Percentiles rank a stretch among this genome's conserved stretches.
Evolutionary conservation across 2,797 vertebrate genomes (phyloP).

Genomic region (Sebastes flavidus): DNA sequence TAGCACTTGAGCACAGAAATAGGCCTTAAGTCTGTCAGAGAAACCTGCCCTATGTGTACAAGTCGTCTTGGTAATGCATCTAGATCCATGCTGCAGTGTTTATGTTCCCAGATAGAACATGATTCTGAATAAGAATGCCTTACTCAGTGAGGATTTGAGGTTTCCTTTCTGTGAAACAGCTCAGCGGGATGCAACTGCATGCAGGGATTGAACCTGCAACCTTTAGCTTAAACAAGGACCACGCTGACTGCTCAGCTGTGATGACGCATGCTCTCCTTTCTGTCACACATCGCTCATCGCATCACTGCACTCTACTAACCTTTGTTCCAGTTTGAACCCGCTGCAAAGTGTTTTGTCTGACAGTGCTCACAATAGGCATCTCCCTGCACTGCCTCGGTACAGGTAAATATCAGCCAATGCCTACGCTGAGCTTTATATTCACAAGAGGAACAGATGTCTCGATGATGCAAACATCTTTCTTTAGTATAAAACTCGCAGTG

Average conservation of each 20-base stretch:
- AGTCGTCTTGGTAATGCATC: background rate
- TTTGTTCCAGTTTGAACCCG: background rate
- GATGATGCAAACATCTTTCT: background rate
- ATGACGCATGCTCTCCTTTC: conserved; percentile 31
- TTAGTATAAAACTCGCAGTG: no score
- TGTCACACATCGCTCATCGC: conserved; percentile 50
- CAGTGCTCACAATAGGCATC: background rate
- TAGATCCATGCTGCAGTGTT: background rate
- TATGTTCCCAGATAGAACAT: background rate
- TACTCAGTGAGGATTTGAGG: background rate
- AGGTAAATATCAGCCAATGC: conserved; percentile 25
- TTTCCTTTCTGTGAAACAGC: conserved; percentile 4
- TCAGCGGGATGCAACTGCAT: background rate
- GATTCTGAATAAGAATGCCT: background rate
- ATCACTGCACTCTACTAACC: conserved; percentile 43
- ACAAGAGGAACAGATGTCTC: conserved; percentile 1
- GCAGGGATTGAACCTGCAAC: conserved; percentile 26
- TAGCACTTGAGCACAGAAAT: background rate
- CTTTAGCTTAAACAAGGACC: conserved; percentile 9
- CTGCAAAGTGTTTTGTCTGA: conserved; percentile 7
- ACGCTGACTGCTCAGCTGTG: conserved; percentile 14
- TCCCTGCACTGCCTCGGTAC: conserved; percentile 2
- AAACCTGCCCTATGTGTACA: background rate
- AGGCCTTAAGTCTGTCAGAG: background rate
- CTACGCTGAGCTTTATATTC: background rate